Base-by-base conservation (phyloP, 2,888 invertebrate genomes). In the Ceratothoa steindachneri region DNA sequence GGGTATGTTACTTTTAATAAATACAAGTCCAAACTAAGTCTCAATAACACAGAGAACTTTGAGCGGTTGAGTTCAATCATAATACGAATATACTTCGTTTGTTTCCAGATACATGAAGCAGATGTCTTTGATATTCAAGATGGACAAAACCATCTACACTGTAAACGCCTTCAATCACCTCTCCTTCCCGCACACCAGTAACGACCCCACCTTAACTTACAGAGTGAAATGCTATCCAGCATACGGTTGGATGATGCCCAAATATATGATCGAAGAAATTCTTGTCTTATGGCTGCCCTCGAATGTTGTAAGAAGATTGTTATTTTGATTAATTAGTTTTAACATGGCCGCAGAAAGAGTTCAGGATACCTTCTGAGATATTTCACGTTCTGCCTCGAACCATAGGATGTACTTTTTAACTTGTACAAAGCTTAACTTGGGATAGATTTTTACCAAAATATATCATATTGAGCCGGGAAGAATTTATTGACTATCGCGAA, bases 191-290 rank as follows among this genome's bases (percentile, higher is more conserved):
- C 78, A 78, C 73, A 75, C 72, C 1, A 71, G 73, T 28, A 9
- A 9, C 9, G 75, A 78, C 67, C 67, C 71, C 2, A 30, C 73
- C 22, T 29, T 66, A 0, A 51, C 75, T 19, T 69, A 69, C 51
- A 71, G 78, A 9, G 78, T 72, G 15, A 71, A 75, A 29, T 72
- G 71, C 30, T 67, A 72, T 27, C 78, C 78, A 12, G 73, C 78
- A 9, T 78, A 78, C 69, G 78, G 78, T 15, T 78, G 78, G 78
- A 75, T 78, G 78, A 67, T 75, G 52, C 73, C 71, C 29, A 78
- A 75, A 69, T 52, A 30, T n/a, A 68, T 75, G 27, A 28, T 78
- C 55, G 53, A 29, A 27, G 73, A 76, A 31, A 75, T 71, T 5
- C 64, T 78, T 30, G 75, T 75, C 19, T 71, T 55, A 53, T 78